These are phyloP conservation scores for Mallotus villosus DNA, from an alignment of 2,797 vertebrate genomes.

Conservation along the genomic window DNA sequence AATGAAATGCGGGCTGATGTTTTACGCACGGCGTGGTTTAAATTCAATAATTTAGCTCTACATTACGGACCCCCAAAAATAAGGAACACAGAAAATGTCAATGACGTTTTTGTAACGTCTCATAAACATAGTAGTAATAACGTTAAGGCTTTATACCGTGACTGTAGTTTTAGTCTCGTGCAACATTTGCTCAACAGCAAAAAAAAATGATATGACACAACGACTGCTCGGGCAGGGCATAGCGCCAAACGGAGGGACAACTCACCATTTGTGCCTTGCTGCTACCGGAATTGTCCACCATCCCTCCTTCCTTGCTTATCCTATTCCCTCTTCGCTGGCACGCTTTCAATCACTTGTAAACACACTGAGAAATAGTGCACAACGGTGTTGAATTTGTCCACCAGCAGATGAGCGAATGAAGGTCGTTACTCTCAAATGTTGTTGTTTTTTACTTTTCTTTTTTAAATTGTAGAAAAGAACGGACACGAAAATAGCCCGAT, in stretches of 20 bases:
- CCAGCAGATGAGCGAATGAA: constrained; percentile 21
- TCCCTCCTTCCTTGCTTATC: constrained; percentile 70
- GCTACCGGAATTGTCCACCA: constrained; percentile 81
- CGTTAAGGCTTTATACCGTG: not conserved
- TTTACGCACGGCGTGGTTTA: not conserved
- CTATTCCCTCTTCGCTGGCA: constrained; percentile 65
- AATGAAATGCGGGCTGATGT: not conserved
- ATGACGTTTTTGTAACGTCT: not conserved
- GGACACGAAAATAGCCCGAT: constrained; percentile 52
- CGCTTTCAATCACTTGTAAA: constrained; percentile 72
- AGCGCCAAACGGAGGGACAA: constrained; percentile 31
- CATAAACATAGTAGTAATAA: not conserved
- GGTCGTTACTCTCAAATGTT: constrained; percentile 24
- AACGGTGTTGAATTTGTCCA: constrained; percentile 30
- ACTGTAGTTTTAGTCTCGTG: not conserved
- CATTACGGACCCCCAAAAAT: not conserved
- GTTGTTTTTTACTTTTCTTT: not conserved
- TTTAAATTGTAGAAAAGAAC: constrained; percentile 46
- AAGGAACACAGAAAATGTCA: not conserved
- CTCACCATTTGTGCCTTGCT: constrained; percentile 82
- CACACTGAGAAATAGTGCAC: constrained; percentile 53
- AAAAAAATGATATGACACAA: constrained; percentile 4
- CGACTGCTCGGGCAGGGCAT: constrained; percentile 12
- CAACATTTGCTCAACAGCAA: not conserved
- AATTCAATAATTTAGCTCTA: not conserved